Percentiles rank a stretch among this genome's conserved stretches.
These are phyloP conservation scores for Perithous albicinctus DNA, from an alignment of 2,888 invertebrate species.

Conservation along the genomic window DNA sequence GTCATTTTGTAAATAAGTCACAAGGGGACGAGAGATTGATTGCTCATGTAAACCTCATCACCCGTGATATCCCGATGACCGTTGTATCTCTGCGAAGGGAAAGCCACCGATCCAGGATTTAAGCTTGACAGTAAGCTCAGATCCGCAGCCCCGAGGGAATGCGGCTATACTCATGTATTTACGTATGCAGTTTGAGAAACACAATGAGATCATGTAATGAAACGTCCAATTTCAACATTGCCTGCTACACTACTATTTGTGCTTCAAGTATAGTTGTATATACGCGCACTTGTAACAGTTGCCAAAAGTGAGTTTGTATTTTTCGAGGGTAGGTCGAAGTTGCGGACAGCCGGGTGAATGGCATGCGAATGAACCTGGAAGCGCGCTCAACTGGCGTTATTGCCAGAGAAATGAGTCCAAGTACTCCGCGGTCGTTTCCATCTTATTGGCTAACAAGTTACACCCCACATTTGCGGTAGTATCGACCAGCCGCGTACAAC, in stretches of 20 bases:
- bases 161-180: slow-evolving; percentile 1
- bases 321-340: slow-evolving; percentile 7
- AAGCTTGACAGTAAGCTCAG: background rate
- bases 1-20: slow-evolving; percentile 18
- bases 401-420: slow-evolving; percentile 24
- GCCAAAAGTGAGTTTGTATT: slow-evolving; percentile 9
- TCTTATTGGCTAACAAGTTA: slow-evolving; percentile 29
- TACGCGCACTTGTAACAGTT: slow-evolving; percentile 5
- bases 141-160: background rate
- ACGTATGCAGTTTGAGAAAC: slow-evolving; percentile 2
- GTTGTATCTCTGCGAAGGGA: background rate
- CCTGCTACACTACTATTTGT: background rate
- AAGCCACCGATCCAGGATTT: background rate
- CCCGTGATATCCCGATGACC: slow-evolving; percentile 4
- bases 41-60: background rate
- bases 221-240: background rate
- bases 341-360: slow-evolving; percentile 14
- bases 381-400: slow-evolving; percentile 9
- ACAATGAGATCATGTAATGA: slow-evolving; percentile 4
- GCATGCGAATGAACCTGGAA: slow-evolving; percentile 25
- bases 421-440: slow-evolving; percentile 28
- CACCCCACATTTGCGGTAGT: slow-evolving; percentile 23
- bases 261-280: background rate
- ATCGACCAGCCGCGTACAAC: slow-evolving; percentile 5
- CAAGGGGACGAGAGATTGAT: background rate